Conservation (phyloP, 2,113 vertebrate genomes). For the Rattus norvegicus region DNA sequence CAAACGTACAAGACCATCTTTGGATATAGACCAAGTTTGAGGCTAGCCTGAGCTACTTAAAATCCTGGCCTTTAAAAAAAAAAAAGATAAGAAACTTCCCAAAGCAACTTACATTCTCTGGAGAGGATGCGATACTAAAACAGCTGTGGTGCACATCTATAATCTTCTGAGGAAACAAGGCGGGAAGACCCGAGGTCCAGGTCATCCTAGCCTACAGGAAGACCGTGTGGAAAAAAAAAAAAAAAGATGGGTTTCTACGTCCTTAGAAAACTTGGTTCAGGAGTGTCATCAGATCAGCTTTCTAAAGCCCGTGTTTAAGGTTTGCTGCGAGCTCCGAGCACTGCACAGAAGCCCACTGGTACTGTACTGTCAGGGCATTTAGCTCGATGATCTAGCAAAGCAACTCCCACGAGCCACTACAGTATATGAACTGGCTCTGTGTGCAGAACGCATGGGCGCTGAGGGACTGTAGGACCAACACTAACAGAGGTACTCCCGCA, state of each 20-base stretch:
- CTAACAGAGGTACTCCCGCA: neutral
- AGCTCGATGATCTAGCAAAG: neutral
- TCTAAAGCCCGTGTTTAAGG: neutral
- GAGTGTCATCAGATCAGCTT: neutral
- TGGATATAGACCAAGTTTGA: neutral
- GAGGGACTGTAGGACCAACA: neutral
- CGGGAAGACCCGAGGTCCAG: neutral
- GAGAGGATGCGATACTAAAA: neutral
- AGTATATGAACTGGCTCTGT: no score
- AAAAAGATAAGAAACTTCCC: neutral
- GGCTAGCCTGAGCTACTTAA: neutral
- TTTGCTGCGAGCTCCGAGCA: neutral
- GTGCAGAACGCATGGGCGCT: accelerated
- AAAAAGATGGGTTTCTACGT: no score
- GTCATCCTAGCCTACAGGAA: neutral
- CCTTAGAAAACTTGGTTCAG: neutral
- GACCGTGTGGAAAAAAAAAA: no score
- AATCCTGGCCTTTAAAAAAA: neutral
- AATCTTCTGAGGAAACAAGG: neutral
- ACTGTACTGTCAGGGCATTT: neutral
- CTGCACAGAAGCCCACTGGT: neutral
- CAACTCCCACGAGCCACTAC: neutral
- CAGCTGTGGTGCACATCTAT: neutral
- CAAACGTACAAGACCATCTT: neutral
- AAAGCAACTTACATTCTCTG: neutral